Percentiles rank a stretch among this genome's conserved stretches.
Conservation (phyloP, 2,888 invertebrate species). For the Timandra comae region DNA sequence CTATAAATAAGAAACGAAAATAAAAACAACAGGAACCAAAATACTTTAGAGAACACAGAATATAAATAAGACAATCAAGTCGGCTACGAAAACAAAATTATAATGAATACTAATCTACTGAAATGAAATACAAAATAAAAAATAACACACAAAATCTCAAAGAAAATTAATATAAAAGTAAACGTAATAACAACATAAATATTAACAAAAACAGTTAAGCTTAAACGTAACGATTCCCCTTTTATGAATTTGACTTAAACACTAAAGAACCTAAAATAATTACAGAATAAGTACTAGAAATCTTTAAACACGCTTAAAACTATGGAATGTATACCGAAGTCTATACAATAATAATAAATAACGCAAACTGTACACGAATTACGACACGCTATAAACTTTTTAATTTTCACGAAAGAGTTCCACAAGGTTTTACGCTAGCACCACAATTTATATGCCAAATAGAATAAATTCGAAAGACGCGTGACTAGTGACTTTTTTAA, state of each 20-base stretch:
- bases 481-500: conserved; percentile 34
- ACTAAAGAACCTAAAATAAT: conserved; percentile 9
- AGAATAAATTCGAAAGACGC: conserved; percentile 25
- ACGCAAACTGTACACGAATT: conserved; percentile 16
- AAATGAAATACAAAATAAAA: conserved; percentile 26
- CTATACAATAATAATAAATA: conserved; percentile 42
- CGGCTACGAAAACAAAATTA: conserved; percentile 38
- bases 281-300: conserved; percentile 16
- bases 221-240: conserved; percentile 77
- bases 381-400: conserved; percentile 10
- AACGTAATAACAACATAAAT: conserved; percentile 68
- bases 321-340: conserved; percentile 52
- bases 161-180: conserved; percentile 47
- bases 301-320: conserved; percentile 20
- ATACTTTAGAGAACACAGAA: conserved; percentile 37
- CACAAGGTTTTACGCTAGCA: conserved; percentile 40
- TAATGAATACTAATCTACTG: conserved; percentile 26
- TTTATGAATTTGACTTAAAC: conserved; percentile 34
- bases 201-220: conserved; percentile 64
- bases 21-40: conserved; percentile 76
- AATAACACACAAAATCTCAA: conserved; percentile 50
- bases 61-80: conserved; percentile 32
- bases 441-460: conserved; percentile 31
- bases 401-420: conserved; percentile 13
- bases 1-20: conserved; percentile 69